Base-by-base conservation (phyloP, 1,140 invertebrate genomes). In the Meloidogyne floridensis region DNA sequence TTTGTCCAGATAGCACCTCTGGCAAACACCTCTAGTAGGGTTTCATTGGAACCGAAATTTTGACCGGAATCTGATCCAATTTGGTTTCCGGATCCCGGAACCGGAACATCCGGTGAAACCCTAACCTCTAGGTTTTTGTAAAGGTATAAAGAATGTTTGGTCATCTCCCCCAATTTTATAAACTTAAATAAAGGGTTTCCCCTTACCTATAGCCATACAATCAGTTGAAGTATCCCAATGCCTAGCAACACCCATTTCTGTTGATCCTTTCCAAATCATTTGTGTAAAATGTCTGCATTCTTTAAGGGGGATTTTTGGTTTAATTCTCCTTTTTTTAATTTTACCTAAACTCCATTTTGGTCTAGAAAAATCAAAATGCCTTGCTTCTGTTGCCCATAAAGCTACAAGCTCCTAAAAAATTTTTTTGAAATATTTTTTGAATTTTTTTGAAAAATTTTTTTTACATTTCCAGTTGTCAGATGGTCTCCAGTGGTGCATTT, bases 221-320 rank as follows among this genome's bases (percentile, higher is more conserved):
- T 90, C 87, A 54, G 87, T 87, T 5, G 84, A 73, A 9, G 85
- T 90, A 74, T 90, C 88, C 88, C 88, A 89, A 65, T 84, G 85
- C 42, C 88, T 72, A 15, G 94, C 95, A 3, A 96, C 93, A 1
- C 95, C 95, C 87, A 96, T 93, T 86, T 93, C 92, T 71, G 92
- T 92, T 8, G 93, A 94, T 6, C 91, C 93, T 51, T 93, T 93
- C 95, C 95, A 97, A 15, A 96, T 94, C 88, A 97, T 92, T 91
- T 96, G 95, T 0, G 95, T 95, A 90, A 96, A 96, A 89, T 96
- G 94, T 86, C 90, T 89, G 13, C 84, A 85, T 80, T 88, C 88
- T 89, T 77, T 82, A 87, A 80, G 5, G 76, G 59, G 10, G 1
- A 20, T n/a, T 56, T 71, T 32, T 32, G 32, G 32, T 32, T 32